Percentiles rank a stretch among this genome's conserved stretches.
Conservation (phyloP, 2,113 vertebrate genomes). For the Echinops telfairi region DNA sequence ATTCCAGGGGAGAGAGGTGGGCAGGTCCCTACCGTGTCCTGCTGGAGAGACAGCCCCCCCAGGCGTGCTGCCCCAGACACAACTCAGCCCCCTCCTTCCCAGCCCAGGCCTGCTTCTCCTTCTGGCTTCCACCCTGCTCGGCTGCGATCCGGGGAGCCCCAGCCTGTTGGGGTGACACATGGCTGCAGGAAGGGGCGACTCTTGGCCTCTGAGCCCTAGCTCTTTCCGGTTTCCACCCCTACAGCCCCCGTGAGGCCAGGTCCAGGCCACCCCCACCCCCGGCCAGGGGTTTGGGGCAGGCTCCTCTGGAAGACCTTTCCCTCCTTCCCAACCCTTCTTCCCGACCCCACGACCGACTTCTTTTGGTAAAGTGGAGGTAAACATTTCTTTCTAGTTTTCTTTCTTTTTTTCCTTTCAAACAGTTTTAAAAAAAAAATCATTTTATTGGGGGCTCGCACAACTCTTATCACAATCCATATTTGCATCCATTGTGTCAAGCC, state of each 20-base stretch:
- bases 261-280: too few relatives aligned
- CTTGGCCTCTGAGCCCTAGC: background rate
- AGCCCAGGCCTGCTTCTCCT: background rate
- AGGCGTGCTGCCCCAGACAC: background rate
- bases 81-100: background rate
- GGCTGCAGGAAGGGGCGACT: background rate
- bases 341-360: too few relatives aligned
- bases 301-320: background rate
- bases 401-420: background rate
- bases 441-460: too few relatives aligned
- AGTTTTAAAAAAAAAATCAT: too few relatives aligned
- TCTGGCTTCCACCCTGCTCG: background rate
- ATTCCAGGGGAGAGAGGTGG: background rate
- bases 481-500: too few relatives aligned
- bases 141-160: background rate
- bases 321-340: background rate
- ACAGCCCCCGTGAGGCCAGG: background rate
- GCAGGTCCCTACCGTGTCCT: background rate
- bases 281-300: fast-evolving
- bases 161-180: conserved; percentile 39
- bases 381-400: background rate
- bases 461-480: too few relatives aligned
- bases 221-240: background rate
- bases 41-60: background rate
- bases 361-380: too few relatives aligned